Evolutionary conservation across 1,140 invertebrate genomes (phyloP).

Genomic region (Heliothis subflexa): DNA sequence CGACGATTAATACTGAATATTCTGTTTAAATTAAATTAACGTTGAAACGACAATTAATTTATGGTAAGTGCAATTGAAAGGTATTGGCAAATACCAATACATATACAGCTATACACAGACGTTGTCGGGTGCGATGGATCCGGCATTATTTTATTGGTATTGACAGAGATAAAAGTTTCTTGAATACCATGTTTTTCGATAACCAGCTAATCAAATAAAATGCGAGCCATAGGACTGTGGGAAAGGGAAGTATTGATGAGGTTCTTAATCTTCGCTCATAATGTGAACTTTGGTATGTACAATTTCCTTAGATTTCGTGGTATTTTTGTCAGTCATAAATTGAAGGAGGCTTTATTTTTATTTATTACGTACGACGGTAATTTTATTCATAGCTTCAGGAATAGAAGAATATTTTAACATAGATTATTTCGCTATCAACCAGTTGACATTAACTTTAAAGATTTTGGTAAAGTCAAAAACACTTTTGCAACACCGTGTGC

Average conservation of each 20-base stretch:
- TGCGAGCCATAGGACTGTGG: slow-evolving; percentile 19
- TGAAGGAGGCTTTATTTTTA: not conserved
- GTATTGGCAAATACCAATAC: slow-evolving; percentile 45
- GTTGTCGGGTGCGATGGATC: not conserved
- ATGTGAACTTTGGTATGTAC: not conserved
- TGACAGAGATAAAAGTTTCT: slow-evolving; percentile 23
- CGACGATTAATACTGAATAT: slow-evolving; percentile 33
- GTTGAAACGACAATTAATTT: slow-evolving; percentile 56
- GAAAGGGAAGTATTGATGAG: slow-evolving; percentile 24
- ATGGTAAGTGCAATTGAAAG: slow-evolving; percentile 51
- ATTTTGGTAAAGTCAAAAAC: not conserved
- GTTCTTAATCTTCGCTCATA: not conserved
- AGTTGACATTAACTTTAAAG: not conserved
- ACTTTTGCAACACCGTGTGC: not conserved
- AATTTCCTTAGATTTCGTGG: not conserved
- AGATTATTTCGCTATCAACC: not conserved
- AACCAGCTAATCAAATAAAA: slow-evolving; percentile 38
- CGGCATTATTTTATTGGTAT: slow-evolving; percentile 23
- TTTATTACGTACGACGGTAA: not conserved
- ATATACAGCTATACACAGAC: not conserved
- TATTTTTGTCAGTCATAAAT: not conserved
- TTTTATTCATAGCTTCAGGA: not conserved
- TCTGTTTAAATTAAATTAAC: slow-evolving; percentile 56
- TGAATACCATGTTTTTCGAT: slow-evolving; percentile 33
- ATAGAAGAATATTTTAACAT: no score